Evolutionary conservation across 1,140 invertebrate species (phyloP).

Genomic region (Tribolium castaneum): DNA sequence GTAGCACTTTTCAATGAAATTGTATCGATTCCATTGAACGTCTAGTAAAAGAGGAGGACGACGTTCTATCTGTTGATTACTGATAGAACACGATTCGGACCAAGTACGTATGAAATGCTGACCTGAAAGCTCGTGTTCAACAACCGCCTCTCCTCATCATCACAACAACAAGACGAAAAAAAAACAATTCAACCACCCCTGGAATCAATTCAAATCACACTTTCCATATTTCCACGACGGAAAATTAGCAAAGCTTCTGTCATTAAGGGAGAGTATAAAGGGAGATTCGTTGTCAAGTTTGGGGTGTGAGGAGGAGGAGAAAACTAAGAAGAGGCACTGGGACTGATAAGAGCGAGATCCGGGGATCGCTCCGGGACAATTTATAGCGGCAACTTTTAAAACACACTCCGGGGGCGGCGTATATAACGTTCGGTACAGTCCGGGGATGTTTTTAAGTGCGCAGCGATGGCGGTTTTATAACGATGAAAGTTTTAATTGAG

Average conservation of each 20-base stretch:
- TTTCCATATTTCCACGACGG: neutral
- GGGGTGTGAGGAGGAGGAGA: constrained; percentile 15
- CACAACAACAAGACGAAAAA: neutral
- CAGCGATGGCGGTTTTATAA: constrained; percentile 15
- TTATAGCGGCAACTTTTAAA: constrained; percentile 65
- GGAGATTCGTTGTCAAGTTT: constrained; percentile 38
- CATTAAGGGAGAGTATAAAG: constrained; percentile 17
- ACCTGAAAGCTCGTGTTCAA: constrained; percentile 42
- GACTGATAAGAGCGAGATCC: constrained; percentile 62
- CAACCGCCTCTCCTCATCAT: neutral
- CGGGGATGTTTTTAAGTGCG: constrained; percentile 58
- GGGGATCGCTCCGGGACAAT: constrained; percentile 64
- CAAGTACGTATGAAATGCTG: constrained; percentile 55
- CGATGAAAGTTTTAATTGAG: constrained; percentile 30
- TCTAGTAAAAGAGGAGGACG: constrained; percentile 47
- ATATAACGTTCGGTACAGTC: constrained; percentile 63
- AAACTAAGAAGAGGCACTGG: constrained; percentile 58
- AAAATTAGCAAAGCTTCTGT: constrained; percentile 31
- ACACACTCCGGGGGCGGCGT: constrained; percentile 62
- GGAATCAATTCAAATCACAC: constrained; percentile 14
- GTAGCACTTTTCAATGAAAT: constrained; percentile 40
- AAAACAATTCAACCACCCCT: neutral
- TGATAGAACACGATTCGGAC: constrained; percentile 57
- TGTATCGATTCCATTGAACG: constrained; percentile 45
- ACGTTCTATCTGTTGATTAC: constrained; percentile 56